Percentiles rank a stretch among this genome's conserved stretches.
These are phyloP conservation scores for Porites australiensis DNA, from an alignment of 64 coral and sea anemone genomes.

Conservation along the genomic window DNA sequence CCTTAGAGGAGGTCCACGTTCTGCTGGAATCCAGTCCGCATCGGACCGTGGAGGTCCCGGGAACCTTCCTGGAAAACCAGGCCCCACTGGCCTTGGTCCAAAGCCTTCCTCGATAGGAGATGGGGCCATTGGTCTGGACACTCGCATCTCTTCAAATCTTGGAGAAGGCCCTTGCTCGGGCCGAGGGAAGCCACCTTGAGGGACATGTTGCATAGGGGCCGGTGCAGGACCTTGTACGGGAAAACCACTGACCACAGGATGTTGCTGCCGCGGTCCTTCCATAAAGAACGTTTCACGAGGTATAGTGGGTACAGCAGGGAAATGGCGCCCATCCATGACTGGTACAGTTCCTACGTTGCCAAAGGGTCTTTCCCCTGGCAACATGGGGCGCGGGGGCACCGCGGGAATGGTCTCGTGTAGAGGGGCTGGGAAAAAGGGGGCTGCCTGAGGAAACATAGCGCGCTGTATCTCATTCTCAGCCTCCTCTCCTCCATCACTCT, in stretches of 20 bases:
- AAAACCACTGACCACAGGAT: conserved; percentile 85
- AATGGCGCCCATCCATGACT: conserved; percentile 88
- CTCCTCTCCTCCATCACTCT: conserved; percentile 91
- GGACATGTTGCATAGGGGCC: conserved; percentile 74
- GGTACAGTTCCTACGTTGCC: conserved; percentile 73
- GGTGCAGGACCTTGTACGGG: conserved; percentile 78
- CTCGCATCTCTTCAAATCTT: conserved; percentile 78
- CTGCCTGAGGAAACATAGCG: conserved; percentile 74
- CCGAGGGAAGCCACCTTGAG: conserved; percentile 72
- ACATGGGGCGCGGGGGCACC: conserved; percentile 71
- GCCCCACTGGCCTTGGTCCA: conserved; percentile 64
- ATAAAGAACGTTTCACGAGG: conserved; percentile 88
- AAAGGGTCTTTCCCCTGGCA: conserved; percentile 80
- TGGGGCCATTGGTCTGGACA: conserved; percentile 70
- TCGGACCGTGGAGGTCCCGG: conserved; percentile 84
- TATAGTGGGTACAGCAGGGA: conserved; percentile 74
- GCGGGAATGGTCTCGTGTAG: conserved; percentile 59
- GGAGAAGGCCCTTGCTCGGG: conserved; percentile 85
- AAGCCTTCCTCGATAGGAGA: conserved; percentile 71
- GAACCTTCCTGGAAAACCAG: conserved; percentile 75
- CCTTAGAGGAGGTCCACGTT: conserved; percentile 81
- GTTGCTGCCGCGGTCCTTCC: conserved; percentile 85
- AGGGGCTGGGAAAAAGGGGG: conserved; percentile 74
- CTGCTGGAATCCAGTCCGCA: conserved; percentile 88
- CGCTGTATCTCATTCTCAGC: conserved; percentile 85